Evolutionary conservation across 2,888 invertebrate genomes (phyloP).

Genomic region (Epinotia demarniana): DNA sequence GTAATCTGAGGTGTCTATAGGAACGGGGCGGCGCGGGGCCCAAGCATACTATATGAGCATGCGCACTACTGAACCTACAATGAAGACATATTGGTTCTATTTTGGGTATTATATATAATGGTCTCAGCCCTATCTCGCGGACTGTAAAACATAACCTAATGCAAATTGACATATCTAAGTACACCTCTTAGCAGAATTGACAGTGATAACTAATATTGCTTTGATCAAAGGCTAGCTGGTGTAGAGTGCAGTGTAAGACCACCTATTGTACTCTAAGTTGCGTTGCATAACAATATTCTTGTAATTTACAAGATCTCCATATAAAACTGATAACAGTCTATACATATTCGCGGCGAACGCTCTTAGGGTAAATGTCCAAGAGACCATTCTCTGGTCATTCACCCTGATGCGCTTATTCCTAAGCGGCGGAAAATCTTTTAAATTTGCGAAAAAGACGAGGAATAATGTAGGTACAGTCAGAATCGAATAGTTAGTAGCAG

Average conservation of each 20-base stretch:
- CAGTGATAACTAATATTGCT: background rate
- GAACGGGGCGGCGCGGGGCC: too few relatives aligned
- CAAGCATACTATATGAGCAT: background rate
- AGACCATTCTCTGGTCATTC: too few relatives aligned
- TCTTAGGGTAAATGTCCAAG: too few relatives aligned
- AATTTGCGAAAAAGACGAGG: too few relatives aligned
- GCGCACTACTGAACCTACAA: background rate
- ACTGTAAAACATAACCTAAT: conserved; percentile 2
- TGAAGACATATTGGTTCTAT: background rate
- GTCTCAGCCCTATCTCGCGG: background rate
- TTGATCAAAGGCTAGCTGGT: background rate
- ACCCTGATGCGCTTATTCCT: too few relatives aligned
- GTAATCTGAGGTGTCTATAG: background rate
- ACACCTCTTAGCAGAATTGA: conserved; percentile 12
- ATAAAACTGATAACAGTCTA: too few relatives aligned
- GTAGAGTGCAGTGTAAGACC: background rate
- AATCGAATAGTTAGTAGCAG: too few relatives aligned
- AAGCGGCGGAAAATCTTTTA: too few relatives aligned
- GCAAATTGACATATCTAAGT: conserved; percentile 22
- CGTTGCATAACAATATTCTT: background rate
- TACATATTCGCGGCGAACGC: too few relatives aligned
- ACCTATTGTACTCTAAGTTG: background rate
- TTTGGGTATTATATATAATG: background rate
- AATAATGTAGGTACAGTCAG: too few relatives aligned
- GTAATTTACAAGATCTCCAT: background rate